Base-by-base conservation (phyloP, 2,113 vertebrate genomes). In the Onychostoma macrolepis region DNA sequence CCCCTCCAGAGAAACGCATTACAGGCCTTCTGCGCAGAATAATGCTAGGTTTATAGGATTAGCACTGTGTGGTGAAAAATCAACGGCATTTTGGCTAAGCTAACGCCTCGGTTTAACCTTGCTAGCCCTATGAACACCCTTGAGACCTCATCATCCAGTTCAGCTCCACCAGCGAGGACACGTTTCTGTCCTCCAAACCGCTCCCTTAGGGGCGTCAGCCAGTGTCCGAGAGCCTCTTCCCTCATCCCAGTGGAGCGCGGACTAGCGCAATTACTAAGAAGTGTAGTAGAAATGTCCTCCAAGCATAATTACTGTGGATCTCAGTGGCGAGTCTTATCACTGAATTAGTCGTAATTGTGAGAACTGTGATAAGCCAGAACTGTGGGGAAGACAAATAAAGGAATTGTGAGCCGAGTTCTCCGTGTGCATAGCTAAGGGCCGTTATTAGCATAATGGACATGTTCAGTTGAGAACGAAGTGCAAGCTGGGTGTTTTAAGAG, bases 231-330 rank as follows among this genome's bases (percentile, higher is more conserved):
- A 74, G 6, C 69, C 67, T 83, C 63, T 43, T 15, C n/a, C 4
- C 24, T 58, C 12, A 56, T 71, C 17, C 41, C 86, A 76, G 78
- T 10, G 45, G 72, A 76, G 53, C 3, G 7, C 6, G 26, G 21
- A 33, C 53, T 33, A 45, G 81, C 21, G 21, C 45, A n/a, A 84
- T 83, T 86, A 53, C 30, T 78, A 79, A 36, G 83, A 9, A 83
- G 83, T 85, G 86, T 26, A 53, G 56, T 74, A 92, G 89, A 92
- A 93, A 93, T 92, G 92, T 91, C 92, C 93, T 94, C 92, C 83
- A 90, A 94, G 92, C 90, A 89, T 91, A 92, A 94, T 94, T 93
- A 90, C 92, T 85, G 89, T 86, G 91, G 91, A 91, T 91, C 91
- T 93, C 91, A 90, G 88, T 71, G 84, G 92, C 90, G 90, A 88